These are phyloP conservation scores for Saguinus imperator DNA, from an alignment of 2,113 vertebrate genomes.

Conservation along the genomic window DNA sequence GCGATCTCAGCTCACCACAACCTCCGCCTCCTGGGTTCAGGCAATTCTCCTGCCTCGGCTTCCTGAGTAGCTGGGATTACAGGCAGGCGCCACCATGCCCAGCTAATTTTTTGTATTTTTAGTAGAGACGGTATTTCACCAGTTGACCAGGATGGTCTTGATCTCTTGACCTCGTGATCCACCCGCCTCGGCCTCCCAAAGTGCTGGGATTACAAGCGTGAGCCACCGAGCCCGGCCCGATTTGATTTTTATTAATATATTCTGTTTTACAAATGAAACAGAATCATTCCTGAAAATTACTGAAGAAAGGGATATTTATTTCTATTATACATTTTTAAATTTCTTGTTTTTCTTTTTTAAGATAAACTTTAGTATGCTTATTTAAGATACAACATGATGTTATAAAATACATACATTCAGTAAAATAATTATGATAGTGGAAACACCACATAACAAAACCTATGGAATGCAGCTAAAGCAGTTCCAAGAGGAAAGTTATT, in stretches of 20 bases:
- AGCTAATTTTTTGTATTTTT: no score
- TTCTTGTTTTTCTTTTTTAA: not conserved
- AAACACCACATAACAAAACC: not conserved
- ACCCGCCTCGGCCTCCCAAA: no score
- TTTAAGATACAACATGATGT: not conserved
- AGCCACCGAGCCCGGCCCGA: not conserved
- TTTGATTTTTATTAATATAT: not conserved
- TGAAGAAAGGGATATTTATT: not conserved
- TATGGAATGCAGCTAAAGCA: not conserved
- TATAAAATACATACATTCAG: no score
- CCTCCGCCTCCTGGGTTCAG: no score
- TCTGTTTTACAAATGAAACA: not conserved
- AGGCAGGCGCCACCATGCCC: no score
- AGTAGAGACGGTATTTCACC: no score
- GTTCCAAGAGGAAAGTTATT: not conserved
- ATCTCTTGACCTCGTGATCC: no score
- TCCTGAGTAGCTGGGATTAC: no score
- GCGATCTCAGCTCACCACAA: no score
- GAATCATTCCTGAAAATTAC: not conserved
- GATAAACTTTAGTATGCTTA: not conserved
- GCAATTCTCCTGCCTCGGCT: no score
- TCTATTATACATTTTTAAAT: not conserved
- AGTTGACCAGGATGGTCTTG: no score
- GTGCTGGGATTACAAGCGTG: no score
- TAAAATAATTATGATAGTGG: not conserved